A percentile compares a stretch with the other conserved stretches of the same genome.
phyloP scores from a whole-genome alignment of 1,140 invertebrate genomes.

The Trinorchestia longiramus region DNA sequence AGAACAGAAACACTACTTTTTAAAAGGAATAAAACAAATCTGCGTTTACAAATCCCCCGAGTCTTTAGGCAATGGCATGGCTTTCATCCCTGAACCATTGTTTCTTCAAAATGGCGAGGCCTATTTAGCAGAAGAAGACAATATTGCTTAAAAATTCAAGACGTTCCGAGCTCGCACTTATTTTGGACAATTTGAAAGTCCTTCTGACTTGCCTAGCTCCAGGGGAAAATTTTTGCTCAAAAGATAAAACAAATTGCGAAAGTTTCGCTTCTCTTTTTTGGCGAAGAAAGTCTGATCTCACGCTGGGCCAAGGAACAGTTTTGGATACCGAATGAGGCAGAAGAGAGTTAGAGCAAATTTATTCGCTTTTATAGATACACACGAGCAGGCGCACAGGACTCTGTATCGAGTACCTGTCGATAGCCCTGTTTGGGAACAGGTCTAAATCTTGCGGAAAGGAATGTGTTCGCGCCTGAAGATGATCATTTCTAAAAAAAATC shows the following conservation, averaged over 20 bases:
- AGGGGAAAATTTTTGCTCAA: not conserved
- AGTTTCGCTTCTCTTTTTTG: constrained; percentile 10
- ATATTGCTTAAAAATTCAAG: not conserved
- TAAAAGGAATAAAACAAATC: not conserved
- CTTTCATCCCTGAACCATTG: not conserved
- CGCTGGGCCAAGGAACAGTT: not conserved
- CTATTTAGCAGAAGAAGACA: no score
- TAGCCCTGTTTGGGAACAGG: constrained; percentile 10
- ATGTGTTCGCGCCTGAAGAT: not conserved
- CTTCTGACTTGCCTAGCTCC: not conserved
- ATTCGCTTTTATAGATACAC: constrained; percentile 25
- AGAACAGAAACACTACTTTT: not conserved
- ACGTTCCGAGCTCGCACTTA: not conserved
- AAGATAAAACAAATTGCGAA: not conserved
- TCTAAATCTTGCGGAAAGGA: constrained; percentile 23
- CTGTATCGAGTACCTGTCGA: constrained; percentile 30
- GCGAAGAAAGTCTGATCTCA: constrained; percentile 7
- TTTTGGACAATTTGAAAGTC: not conserved
- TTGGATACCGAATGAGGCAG: constrained; percentile 54
- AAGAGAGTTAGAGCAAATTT: constrained; percentile 51
- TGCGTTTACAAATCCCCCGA: not conserved
- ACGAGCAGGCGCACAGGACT: not conserved
- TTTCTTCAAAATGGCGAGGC: not conserved
- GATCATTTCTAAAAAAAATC: not conserved
- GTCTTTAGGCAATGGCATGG: not conserved